phyloP scores from a whole-genome alignment of 2,888 invertebrate species.

The Ernsta delagoae region DNA sequence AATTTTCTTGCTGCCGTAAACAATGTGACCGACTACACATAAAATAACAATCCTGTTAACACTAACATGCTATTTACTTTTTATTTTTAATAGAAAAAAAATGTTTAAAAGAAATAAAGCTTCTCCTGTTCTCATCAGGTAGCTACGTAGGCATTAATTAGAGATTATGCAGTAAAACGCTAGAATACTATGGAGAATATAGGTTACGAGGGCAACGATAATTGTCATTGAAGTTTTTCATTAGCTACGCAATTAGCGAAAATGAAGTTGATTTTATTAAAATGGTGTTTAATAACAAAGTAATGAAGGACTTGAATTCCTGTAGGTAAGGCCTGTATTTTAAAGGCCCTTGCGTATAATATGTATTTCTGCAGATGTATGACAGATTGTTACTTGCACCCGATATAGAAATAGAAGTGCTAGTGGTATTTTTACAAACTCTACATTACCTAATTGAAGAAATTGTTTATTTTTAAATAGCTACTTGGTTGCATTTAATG shows the following conservation, averaged over 20 bases:
- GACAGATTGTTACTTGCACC: too few relatives aligned
- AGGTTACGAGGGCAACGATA: conserved; percentile 22
- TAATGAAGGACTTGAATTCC: not conserved
- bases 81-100: not conserved
- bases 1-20: too few relatives aligned
- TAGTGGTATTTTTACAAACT: too few relatives aligned
- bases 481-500: too few relatives aligned
- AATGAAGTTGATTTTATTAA: conserved; percentile 6
- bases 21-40: too few relatives aligned
- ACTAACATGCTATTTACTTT: not conserved
- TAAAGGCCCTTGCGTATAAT: too few relatives aligned
- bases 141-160: conserved; percentile 1
- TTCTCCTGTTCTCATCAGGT: not conserved
- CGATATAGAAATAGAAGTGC: too few relatives aligned
- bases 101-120: not conserved
- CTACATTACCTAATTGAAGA: too few relatives aligned
- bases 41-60: too few relatives aligned
- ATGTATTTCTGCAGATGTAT: too few relatives aligned
- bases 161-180: not conserved
- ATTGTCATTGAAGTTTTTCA: conserved; percentile 20
- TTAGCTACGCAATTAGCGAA: conserved; percentile 7
- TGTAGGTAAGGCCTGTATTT: too few relatives aligned
- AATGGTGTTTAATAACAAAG: not conserved
- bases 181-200: conserved; percentile 19
- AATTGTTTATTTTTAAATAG: too few relatives aligned